Evolutionary conservation across 2,113 vertebrate species (phyloP), one percentile per base, ranked within the genome.

Genomic region (Orientallactaga bullata): DNA sequence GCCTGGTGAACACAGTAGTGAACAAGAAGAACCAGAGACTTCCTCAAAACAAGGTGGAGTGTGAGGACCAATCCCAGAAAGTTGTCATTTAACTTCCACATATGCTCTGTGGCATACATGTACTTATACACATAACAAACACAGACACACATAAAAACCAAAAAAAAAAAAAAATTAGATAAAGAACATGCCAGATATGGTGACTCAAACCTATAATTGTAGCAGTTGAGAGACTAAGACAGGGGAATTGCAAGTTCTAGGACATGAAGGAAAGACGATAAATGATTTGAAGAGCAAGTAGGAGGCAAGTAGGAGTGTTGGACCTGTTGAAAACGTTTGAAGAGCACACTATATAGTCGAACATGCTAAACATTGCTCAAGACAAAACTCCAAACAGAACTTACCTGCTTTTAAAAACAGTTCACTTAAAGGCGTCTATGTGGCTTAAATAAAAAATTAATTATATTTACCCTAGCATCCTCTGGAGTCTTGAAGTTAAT

Each of bases 401-500:
- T 85, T 74, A 88, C 32, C 39, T 94, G 26, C 28, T 39, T 87
- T 88, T 68, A 91, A 88, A 89, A 86, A 79, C 2, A 85, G 32
- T 77, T 17, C 47, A 93, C 47, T 96, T 58, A 93, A 37, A 79
- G 80, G 58, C 20, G 94, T 18, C 63, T 90, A 60, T 37, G 23
- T 68, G 18, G 18, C 81, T 92, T 95, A 74, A 80, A 51, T 82
- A 76, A 94, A 93, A 95, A 39, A 88, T 74, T 90, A 9, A 88
- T 90, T 94, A n/a, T 96, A 93, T 96, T 98, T 98, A 99, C 99
- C 98, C 98, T 99, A 89, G 99, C 99, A 96, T 99, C 98, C 92
- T 99, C 99, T 60, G 99, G 98, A 85, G 98, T 99, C 98, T 93
- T 99, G 97, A 99, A 99, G 98, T 99, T 99, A 97, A 99, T 99